A percentile compares a stretch with the other conserved stretches of the same genome.
phyloP scores from a whole-genome alignment of 1,140 invertebrate genomes.

The Bicyclus anynana region DNA sequence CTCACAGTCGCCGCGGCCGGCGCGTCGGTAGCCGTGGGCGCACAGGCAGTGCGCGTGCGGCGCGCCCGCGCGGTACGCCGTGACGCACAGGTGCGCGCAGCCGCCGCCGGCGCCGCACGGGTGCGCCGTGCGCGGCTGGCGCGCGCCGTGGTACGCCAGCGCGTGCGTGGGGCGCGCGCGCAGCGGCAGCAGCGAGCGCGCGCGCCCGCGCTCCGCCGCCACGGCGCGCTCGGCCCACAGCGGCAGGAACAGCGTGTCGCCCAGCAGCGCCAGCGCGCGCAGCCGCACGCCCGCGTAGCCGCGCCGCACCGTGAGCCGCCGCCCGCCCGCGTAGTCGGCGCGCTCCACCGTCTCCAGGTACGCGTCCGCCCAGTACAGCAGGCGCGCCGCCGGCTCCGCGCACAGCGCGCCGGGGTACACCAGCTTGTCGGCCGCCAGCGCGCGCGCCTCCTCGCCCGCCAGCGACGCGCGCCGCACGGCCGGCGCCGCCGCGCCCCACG shows the following conservation, averaged over 20 bases:
- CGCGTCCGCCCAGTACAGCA: conserved; percentile 90
- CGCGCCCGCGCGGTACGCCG: conserved; percentile 42
- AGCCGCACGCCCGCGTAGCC: conserved; percentile 84
- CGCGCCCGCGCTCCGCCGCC: conserved; percentile 83
- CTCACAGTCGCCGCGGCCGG: conserved; percentile 78
- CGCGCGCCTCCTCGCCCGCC: conserved; percentile 86
- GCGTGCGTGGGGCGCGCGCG: conserved; percentile 82
- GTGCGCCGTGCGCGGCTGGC: conserved; percentile 86
- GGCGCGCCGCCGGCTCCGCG: conserved; percentile 83
- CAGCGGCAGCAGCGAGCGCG: conserved; percentile 89
- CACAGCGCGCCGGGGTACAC: conserved; percentile 79
- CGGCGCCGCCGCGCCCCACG: conserved; percentile 82
- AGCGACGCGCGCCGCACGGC: conserved; percentile 83
- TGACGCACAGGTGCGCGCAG: conserved; percentile 86
- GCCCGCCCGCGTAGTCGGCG: conserved; percentile 84
- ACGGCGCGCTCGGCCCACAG: conserved; percentile 91
- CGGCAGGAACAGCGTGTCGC: conserved; percentile 78
- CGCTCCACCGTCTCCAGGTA: conserved; percentile 86
- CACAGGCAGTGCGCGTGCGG: conserved; percentile 82
- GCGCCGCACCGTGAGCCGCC: conserved; percentile 82
- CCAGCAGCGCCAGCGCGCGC: conserved; percentile 87
- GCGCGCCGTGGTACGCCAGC: conserved; percentile 61
- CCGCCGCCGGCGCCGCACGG: conserved; percentile 85
- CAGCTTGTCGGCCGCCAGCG: conserved; percentile 80
- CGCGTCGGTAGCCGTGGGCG: conserved; percentile 81